A percentile compares a stretch with the other conserved stretches of the same genome.
These are phyloP conservation scores for Achatina immaculata DNA, from an alignment of 1,140 invertebrate species.

Conservation along the genomic window DNA sequence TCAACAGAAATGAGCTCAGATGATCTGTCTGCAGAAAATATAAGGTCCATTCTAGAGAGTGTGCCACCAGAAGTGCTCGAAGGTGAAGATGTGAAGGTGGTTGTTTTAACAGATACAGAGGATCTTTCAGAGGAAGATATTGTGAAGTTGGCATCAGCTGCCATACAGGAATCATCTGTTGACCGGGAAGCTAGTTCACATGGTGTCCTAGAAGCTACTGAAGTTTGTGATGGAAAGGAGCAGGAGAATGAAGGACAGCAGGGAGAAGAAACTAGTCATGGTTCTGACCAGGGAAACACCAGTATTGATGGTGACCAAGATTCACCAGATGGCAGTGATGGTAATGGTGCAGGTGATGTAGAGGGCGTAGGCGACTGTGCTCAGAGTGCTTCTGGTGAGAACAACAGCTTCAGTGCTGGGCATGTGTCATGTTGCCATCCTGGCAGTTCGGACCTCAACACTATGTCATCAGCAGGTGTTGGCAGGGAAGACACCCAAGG, in stretches of 20 bases:
- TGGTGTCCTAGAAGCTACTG: background rate
- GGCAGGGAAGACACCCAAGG: background rate
- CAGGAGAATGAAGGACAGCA: background rate
- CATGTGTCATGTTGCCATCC: background rate
- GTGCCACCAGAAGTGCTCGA: constrained; percentile 39
- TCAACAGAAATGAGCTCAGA: constrained; percentile 13
- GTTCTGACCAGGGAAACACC: background rate
- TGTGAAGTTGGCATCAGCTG: constrained; percentile 47
- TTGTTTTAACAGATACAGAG: constrained; percentile 52
- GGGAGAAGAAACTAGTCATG: background rate
- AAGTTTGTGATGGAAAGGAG: background rate
- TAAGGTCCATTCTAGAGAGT: constrained; percentile 37
- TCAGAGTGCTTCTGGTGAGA: background rate
- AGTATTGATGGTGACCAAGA: background rate
- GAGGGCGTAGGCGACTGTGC: background rate
- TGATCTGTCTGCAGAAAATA: constrained; percentile 22
- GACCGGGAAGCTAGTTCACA: background rate
- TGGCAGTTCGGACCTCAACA: background rate
- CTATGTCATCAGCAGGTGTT: background rate
- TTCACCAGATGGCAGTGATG: background rate
- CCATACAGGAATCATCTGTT: constrained; percentile 38
- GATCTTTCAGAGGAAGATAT: constrained; percentile 59
- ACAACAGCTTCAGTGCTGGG: background rate
- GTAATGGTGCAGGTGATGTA: background rate
- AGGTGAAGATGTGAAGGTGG: constrained; percentile 49